Base-by-base conservation (phyloP, 1,140 invertebrate species). In the Drosophila simulans region DNA sequence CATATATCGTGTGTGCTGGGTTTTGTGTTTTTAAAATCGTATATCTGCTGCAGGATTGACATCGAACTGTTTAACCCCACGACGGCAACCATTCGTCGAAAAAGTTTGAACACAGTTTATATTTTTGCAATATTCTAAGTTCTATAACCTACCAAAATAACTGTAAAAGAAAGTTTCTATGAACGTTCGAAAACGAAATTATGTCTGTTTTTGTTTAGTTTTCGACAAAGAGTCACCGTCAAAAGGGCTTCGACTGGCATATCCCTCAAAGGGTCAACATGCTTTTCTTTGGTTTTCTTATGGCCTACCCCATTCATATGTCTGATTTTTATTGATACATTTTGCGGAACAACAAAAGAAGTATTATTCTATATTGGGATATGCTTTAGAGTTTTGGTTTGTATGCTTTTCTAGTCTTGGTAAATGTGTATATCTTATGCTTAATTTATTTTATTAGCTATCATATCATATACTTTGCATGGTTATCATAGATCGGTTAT, bases 1-100 rank as follows among this genome's bases (percentile, higher is more conserved):
- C 59, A 34, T 63, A 48, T 35, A 34, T 51, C 35, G 20, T 25
- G 49, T 73, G 37, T 54, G 22, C 11, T 39, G 46, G 69, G 8
- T 37, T 17, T 57, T 51, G 64, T 62, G 40, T 15, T 35, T 51
- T 57, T 77, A 77, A 69, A 77, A 77, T 77, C 74, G 75, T 77
- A 77, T 77, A 70, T 70, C 51, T 77, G 55, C 31, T 69, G 35
- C 49, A 69, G 51, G 48, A 42, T 11, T 53, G 22, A 55, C 39
- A 37, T 69, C 37, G 48, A 43, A 45, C 22, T 25, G 62, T 11
- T 54, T 39, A 45, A 22, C 13, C 65, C 53, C 10, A 55, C 5
- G 68, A 34, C 51, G 64, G 65, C 64, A 48, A 48, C 42, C 55
- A n/a, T 57, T 20, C 51, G 66, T 49, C 51, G 54, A 68, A 55